Base-by-base conservation (phyloP, 2,888 invertebrate genomes). In the Diaprepes abbreviatus region DNA sequence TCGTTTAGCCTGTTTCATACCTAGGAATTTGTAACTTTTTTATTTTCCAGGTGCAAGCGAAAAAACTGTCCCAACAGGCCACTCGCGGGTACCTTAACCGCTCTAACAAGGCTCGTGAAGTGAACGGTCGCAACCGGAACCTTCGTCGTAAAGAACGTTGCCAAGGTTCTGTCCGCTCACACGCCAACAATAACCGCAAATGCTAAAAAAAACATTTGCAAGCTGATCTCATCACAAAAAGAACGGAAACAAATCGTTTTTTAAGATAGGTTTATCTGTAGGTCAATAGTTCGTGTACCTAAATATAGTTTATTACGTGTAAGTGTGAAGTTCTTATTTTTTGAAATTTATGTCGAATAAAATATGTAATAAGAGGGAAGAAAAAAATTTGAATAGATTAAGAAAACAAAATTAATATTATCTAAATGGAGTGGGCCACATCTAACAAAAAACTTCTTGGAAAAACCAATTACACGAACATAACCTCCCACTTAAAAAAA, bases 141-240 rank as follows among this genome's bases (percentile, higher is more conserved):
- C 63, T 66, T 73, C 83, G 85, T 72, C 83, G 86, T 72, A 84
- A 84, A 67, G 85, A 86, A 76, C 83, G 83, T 71, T 84, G 84
- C 57, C 84, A 84, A 74, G 85, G 85, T 75, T 81, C 83, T 68
- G 82, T 78, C 66, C 84, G 85, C 78, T 86, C 86, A 66, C 82
- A 83, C 79, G 85, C 85, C 73, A 86, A 85, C 80, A 87, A 87
- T 79, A 86, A 87, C 80, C 86, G 87, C 81, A 86, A 86, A 83
- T 86, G 86, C 83, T 86, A 82, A 40, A 82, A 14, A 55, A 24
- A 33, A 43, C 54, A 17, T 31, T 66, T 59, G 77, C 79, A 77
- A 77, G 72, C 36, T 78, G 81, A 82, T 82, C 82, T 82, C 82
- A 81, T 28, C 24, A 58, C 24, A 28, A 58, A 59, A 35, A 48